Evolutionary conservation across 2,797 vertebrate species (phyloP), one percentile per base, ranked within the genome.

Genomic region (Salarias fasciatus): DNA sequence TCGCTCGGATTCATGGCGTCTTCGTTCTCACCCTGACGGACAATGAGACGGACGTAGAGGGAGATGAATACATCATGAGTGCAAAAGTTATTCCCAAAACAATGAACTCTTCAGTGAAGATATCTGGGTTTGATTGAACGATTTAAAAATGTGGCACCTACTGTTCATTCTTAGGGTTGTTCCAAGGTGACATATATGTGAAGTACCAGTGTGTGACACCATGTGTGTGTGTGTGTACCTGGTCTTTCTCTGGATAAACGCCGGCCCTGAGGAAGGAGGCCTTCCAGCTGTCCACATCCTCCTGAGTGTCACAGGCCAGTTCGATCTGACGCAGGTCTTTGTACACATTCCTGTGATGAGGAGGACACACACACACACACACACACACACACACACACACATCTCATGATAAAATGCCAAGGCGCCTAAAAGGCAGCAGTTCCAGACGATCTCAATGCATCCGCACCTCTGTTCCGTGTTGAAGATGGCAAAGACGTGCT

Each of bases 271-370:
- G 95, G 90, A 99, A 97, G 0, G 97, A 99, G 5, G 97, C 97
- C 69, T 99, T 99, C 97, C 97, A 99, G 91, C 97, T 98, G 92
- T 99, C 97, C 24, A 99, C 95, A 0, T 98, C 97, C 61, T 99
- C 97, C 81, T 98, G 97, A 35, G 95, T 94, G 63, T 97, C 97
- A 5, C 97, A 98, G 15, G 97, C 96, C 87, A 99, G 91, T 82
- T 99, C 97, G 0, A 99, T 95, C 92, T 99, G 97, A 1, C 97
- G 93, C 8, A 98, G 89, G 67, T 99, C 97, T 80, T 99, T 99
- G 68, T 99, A 99, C 37, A 99, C 97, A 0, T 98, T 98, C 88
- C 96, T 98, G 77, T 45, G n/a, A n/a, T n/a, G 6, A 35, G 9
- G 33, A 35, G 6, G 6, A 9, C 2, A 35, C 33, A 35, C 33